Evolutionary conservation across 2,113 vertebrate genomes (phyloP).

Genomic region (Piliocolobus tephrosceles): DNA sequence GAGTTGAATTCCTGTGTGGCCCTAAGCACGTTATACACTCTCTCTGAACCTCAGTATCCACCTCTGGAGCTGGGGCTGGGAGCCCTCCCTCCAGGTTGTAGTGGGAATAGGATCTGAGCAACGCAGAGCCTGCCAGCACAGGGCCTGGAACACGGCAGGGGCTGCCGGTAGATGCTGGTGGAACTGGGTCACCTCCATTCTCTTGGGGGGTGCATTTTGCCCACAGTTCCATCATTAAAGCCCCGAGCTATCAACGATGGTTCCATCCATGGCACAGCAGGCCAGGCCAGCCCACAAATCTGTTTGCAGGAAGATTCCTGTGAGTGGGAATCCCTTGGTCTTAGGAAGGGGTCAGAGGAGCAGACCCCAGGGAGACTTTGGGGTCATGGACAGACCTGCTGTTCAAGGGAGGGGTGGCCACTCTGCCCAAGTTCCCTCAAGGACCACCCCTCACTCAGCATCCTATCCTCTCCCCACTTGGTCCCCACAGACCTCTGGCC

Average conservation of each 20-base stretch:
- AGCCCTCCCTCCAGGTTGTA: background rate
- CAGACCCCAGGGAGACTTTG: background rate
- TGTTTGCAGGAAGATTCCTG: background rate
- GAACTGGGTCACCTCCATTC: background rate
- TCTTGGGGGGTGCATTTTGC: background rate
- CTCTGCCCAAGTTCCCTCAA: no score
- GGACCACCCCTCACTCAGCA: background rate
- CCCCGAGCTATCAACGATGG: background rate
- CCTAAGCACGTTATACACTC: background rate
- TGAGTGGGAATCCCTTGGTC: background rate
- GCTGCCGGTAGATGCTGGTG: fast-evolving
- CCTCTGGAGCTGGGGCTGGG: background rate
- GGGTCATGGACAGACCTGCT: background rate
- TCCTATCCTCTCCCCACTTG: background rate
- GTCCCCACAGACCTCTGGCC: background rate
- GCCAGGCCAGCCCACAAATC: background rate
- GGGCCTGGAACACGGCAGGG: background rate
- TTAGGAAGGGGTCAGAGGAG: background rate
- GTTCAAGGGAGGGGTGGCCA: background rate
- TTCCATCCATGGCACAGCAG: background rate
- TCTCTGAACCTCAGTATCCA: background rate
- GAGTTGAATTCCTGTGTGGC: background rate
- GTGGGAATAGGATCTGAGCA: background rate
- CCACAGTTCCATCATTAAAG: background rate
- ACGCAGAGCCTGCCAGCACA: no score